Base-by-base conservation (phyloP, 2,113 vertebrate genomes). In the Jaculus jaculus region DNA sequence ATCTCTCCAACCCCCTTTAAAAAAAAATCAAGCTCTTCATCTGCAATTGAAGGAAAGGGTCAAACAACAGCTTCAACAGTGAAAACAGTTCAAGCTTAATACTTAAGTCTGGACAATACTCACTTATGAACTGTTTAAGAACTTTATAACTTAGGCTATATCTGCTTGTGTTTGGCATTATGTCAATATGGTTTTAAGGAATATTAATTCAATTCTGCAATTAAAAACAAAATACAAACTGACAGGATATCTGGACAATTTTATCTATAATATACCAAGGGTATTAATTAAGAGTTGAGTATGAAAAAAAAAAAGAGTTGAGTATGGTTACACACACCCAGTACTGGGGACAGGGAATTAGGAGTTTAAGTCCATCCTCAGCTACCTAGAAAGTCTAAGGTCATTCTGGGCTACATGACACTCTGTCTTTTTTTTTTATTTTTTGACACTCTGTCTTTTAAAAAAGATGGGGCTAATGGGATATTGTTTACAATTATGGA, bases 101-200 rank as follows among this genome's bases (percentile, higher is more conserved):
- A 83, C 21, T 77, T 26, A 87, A 77, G 42, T 26, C 15, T 13
- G 16, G 7, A 42, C 34, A 78, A 63, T 12, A 66, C 66, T 74
- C 82, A 93, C 42, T 93, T 71, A 93, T 30, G 65, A 74, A 84
- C 30, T 32, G 71, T 16, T 88, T 87, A 87, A 42, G 37, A 87
- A 91, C 32, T 17, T 84, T 32, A 75, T 16, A 54, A 54, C 54
- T 73, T 47, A 47, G 3, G 13, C 34, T 84, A 65, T 81, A 21
- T 63, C 63, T 79, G 23, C 26, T 78, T 54, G 21, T 39, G 37
- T 73, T 37, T 73, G 37, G 39, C 32, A 60, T 60, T 86, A 60
- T 37, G 58, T 32, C 32, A 89, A 3, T 26, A 61, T 72, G 32
- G 66, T 42, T 7, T 7, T 32, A 77, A 51, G 63, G 47, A 72